Percentiles rank a stretch among this genome's conserved stretches.
phyloP scores from a whole-genome alignment of 2,113 vertebrate species.

The Sarotherodon lohbergeri region DNA sequence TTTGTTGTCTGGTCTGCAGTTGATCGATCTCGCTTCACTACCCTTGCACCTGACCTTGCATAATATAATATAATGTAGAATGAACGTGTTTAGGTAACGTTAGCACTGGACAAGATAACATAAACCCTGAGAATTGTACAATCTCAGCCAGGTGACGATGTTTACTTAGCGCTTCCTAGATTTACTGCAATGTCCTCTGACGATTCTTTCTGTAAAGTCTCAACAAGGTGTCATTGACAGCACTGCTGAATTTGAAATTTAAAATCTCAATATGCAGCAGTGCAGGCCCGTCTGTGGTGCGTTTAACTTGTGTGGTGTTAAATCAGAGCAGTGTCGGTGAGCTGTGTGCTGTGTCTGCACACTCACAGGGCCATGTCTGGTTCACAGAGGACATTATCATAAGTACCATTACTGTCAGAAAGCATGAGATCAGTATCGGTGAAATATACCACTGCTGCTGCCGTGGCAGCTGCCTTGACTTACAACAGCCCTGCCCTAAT shows the following conservation, averaged over 20 bases:
- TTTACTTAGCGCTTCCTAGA: background rate
- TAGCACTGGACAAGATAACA: background rate
- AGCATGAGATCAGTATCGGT: constrained; percentile 56
- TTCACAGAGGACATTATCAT: constrained; percentile 61
- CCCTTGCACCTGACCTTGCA: background rate
- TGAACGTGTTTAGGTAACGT: background rate
- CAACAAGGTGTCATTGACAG: background rate
- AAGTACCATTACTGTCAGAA: constrained; percentile 66
- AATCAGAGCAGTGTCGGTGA: constrained; percentile 44
- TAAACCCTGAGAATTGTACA: background rate
- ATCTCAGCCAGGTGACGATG: background rate
- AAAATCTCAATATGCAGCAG: constrained; percentile 31
- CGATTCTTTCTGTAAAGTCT: background rate
- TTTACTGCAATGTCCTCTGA: background rate
- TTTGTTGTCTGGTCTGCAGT: no score
- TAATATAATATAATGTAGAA: background rate
- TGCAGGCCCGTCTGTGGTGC: background rate
- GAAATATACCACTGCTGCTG: constrained; percentile 42
- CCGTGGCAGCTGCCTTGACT: constrained; percentile 50
- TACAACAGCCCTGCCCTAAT: constrained; percentile 34
- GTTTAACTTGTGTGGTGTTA: constrained; percentile 13
- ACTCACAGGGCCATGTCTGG: constrained; percentile 45
- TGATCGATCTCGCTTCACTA: background rate
- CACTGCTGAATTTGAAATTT: constrained; percentile 12
- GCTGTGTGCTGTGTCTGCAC: constrained; percentile 26